Conservation (phyloP, 2,113 vertebrate genomes). For the Patagioenas fasciata region DNA sequence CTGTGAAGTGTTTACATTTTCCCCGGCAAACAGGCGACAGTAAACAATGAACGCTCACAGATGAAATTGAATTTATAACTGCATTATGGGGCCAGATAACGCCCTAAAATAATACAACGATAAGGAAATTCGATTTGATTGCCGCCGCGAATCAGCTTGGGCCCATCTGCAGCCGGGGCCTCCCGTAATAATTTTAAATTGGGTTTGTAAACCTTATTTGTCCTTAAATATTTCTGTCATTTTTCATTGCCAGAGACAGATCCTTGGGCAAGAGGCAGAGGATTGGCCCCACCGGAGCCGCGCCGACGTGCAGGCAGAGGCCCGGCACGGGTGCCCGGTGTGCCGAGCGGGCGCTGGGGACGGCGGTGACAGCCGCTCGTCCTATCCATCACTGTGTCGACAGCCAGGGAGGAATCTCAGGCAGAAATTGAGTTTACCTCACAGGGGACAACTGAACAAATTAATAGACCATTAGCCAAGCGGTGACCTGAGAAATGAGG, state of each 20-base stretch:
- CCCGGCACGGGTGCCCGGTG: not conserved
- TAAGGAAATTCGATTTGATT: conserved; percentile 99
- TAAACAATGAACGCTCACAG: conserved; percentile 94
- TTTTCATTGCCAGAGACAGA: conserved; percentile 82
- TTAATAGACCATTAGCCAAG: conserved; percentile 99
- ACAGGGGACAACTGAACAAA: conserved; percentile 95
- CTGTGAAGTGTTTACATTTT: conserved; percentile 90
- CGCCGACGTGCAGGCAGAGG: not conserved
- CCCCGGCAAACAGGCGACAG: conserved; percentile 91
- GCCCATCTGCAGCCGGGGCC: conserved; percentile 79
- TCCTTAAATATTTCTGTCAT: conserved; percentile 87
- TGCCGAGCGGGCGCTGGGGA: conserved; percentile 59
- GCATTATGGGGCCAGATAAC: conserved; percentile 95
- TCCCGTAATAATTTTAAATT: conserved; percentile 84
- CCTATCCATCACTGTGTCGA: conserved; percentile 96
- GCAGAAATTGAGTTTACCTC: conserved; percentile 95
- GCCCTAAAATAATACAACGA: conserved; percentile 97
- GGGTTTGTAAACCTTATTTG: conserved; percentile 85
- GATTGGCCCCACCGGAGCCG: conserved; percentile 2
- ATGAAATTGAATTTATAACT: conserved; percentile 94
- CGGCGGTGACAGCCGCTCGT: conserved; percentile 89
- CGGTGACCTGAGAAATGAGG: conserved; percentile 94
- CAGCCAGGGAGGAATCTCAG: conserved; percentile 79
- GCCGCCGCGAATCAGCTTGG: conserved; percentile 78
- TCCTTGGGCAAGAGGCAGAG: conserved; percentile 65